Conservation (phyloP, 2,113 vertebrate genomes). For the Urocolius indicus region DNA sequence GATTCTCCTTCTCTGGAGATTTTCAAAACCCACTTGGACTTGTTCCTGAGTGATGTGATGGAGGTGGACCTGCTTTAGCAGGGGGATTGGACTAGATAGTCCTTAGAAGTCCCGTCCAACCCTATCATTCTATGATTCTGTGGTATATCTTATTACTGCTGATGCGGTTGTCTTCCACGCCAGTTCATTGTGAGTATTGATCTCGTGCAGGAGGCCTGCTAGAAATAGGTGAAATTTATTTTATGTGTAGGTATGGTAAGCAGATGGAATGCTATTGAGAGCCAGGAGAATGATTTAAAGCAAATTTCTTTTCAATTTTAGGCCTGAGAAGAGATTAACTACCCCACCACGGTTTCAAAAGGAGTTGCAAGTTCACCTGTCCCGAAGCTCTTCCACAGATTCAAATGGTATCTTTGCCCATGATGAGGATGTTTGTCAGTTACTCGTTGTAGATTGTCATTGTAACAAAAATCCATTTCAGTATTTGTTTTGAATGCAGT, state of each 20-base stretch:
- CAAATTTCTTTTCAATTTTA: slow-evolving; percentile 29
- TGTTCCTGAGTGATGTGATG: too few relatives aligned
- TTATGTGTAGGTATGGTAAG: background rate
- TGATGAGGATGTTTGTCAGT: background rate
- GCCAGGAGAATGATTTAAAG: background rate
- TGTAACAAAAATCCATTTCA: background rate
- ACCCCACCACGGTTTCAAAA: slow-evolving; percentile 73
- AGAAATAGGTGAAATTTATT: background rate
- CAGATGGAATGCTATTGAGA: background rate
- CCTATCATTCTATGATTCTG: too few relatives aligned
- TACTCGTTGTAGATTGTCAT: background rate
- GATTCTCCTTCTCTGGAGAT: too few relatives aligned
- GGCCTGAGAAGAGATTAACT: slow-evolving; percentile 73
- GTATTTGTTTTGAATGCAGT: background rate
- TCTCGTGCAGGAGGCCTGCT: background rate
- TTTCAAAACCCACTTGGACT: too few relatives aligned
- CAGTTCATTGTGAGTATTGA: background rate
- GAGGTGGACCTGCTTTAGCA: too few relatives aligned
- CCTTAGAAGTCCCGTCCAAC: too few relatives aligned
- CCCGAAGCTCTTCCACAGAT: slow-evolving; percentile 64
- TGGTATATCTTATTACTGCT: background rate
- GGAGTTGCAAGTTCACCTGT: slow-evolving; percentile 68
- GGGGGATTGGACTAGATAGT: too few relatives aligned
- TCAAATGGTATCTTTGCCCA: slow-evolving; percentile 70
- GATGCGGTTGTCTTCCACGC: background rate